These are phyloP conservation scores for Nasonia oneida DNA, from an alignment of 2,888 invertebrate genomes.

Conservation along the genomic window DNA sequence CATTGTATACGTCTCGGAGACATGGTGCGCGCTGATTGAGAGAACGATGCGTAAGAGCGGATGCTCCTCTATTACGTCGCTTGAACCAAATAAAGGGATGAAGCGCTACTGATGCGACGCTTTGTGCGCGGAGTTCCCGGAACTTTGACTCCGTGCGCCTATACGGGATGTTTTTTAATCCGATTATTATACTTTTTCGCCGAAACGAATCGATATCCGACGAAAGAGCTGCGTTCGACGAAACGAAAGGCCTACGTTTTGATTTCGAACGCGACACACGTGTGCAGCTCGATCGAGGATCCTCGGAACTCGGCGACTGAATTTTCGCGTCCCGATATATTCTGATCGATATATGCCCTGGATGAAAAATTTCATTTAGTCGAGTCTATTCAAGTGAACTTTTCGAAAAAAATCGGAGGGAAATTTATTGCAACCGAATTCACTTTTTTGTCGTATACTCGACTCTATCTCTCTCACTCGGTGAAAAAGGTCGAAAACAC, in stretches of 20 bases:
- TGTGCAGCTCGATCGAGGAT: neutral
- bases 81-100: neutral
- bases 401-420: neutral
- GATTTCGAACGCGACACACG: neutral
- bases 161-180: no score
- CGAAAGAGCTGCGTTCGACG: no score
- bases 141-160: no score
- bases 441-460: neutral
- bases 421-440: neutral
- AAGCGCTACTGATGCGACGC: neutral
- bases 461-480: neutral
- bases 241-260: no score
- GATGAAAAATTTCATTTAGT: neutral
- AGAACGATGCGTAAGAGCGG: constrained; percentile 25
- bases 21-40: constrained; percentile 15
- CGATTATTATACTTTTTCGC: no score
- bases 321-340: neutral
- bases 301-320: neutral
- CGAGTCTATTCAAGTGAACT: neutral
- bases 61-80: neutral
- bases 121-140: neutral
- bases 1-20: neutral
- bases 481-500: neutral
- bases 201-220: no score
- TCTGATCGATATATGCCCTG: neutral